Evolutionary conservation across 2,888 invertebrate genomes (phyloP), one percentile per base, ranked within the genome.

Genomic region (Phymatocera aterrima): DNA sequence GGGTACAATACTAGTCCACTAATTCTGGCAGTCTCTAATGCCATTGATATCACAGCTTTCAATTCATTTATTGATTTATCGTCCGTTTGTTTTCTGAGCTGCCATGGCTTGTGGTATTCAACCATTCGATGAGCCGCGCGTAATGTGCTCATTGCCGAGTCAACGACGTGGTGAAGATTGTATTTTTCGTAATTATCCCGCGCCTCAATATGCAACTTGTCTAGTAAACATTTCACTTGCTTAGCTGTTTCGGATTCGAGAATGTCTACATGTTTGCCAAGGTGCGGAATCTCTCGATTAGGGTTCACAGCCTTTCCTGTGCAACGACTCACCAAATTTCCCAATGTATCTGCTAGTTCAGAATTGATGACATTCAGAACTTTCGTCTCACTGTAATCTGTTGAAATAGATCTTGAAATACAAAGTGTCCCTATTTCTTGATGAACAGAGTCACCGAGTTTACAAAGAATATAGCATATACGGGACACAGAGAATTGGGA

Each of bases 271-370:
- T 93, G 92, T 81, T 93, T 92, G n/a, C 88, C 88, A 31, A 89
- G 88, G 84, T 93, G 92, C 57, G 97, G 97, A 91, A 96, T 95
- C 87, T 94, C 92, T 86, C 94, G 94, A 10, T 92, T 90, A n/a
- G 95, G 95, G 93, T 99, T 99, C 77, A 99, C 91, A 3, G 94
- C 91, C 80, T 91, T 92, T 21, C 96, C 96, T 82, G 95, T 94
- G 87, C 96, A 96, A 21, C 99, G 94, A 78, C 94, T 95, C 80
- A 97, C 92, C 75, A 99, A 93, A 93, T 99, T 99, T 31, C 98
- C 99, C 21, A 98, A 91, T 0, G 96, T 97, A 90, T 98, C 97
- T 2, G 97, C 98, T 79, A 99, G 91, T 89, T 99, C 98, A 0
- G 96, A 93, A 92, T 99, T 99, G 24, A 97, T 92, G 77, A 95